Conservation (phyloP, 2,888 invertebrate species). For the Andrena hattorfiana region DNA sequence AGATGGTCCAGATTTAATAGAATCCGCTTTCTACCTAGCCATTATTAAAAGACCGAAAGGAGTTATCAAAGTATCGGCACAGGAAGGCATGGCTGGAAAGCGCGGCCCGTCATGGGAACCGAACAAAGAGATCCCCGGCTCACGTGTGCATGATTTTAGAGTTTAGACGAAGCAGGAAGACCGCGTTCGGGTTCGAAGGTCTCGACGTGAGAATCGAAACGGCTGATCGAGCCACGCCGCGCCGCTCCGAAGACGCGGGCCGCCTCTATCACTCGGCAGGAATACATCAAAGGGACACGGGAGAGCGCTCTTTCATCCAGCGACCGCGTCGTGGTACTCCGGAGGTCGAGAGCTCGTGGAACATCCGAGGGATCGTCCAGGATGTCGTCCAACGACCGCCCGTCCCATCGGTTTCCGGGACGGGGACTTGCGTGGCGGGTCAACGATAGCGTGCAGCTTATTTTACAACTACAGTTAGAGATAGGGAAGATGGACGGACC, state of each 20-base stretch:
- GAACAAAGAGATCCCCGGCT: conserved; percentile 49
- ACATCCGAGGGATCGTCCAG: conserved; percentile 22
- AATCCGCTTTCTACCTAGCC: conserved; percentile 11
- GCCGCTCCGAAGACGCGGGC: conserved; percentile 32
- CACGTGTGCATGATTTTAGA: conserved; percentile 66
- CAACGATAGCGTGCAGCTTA: conserved; percentile 75
- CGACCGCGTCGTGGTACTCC: not conserved
- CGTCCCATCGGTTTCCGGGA: conserved; percentile 37
- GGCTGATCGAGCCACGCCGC: conserved; percentile 50
- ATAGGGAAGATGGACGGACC: conserved; percentile 67
- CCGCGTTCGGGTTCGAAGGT: conserved; percentile 64
- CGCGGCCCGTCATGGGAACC: conserved; percentile 55
- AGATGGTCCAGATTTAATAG: no score
- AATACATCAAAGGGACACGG: conserved; percentile 64
- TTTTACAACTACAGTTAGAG: conserved; percentile 81
- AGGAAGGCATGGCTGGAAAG: conserved; percentile 23
- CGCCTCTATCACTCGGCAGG: conserved; percentile 41
- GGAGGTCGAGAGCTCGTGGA: conserved; percentile 7
- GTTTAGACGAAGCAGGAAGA: conserved; percentile 61
- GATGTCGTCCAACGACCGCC: conserved; percentile 40
- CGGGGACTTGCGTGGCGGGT: conserved; percentile 61
- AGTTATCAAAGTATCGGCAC: conserved; percentile 12
- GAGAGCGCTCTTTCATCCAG: conserved; percentile 38
- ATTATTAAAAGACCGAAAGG: conserved; percentile 3
- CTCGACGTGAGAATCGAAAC: conserved; percentile 83